phyloP scores from a whole-genome alignment of 2,797 vertebrate genomes.

The Tauraco hartlaubi region DNA sequence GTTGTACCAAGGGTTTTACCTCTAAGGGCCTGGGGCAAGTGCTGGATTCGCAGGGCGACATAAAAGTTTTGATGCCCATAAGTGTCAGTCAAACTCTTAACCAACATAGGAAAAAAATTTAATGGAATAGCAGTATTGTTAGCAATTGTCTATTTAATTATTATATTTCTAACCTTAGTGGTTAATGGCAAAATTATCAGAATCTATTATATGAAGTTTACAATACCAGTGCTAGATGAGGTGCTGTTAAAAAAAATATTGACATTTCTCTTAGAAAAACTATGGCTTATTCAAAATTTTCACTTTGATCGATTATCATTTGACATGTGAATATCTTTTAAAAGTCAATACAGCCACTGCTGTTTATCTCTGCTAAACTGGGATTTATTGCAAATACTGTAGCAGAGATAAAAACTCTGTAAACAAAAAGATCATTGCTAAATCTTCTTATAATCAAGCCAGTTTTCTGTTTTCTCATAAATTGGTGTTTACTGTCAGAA shows the following conservation, averaged over 20 bases:
- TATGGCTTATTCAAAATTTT: background rate
- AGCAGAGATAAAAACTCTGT: constrained; percentile 4
- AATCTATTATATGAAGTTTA: background rate
- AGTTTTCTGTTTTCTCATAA: constrained; percentile 21
- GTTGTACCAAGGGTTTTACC: background rate
- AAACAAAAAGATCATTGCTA: constrained; percentile 13
- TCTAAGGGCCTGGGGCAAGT: background rate
- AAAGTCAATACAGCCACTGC: background rate
- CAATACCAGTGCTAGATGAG: background rate
- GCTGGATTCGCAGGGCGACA: background rate
- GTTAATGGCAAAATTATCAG: background rate
- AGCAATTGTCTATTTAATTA: background rate
- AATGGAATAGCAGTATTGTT: background rate
- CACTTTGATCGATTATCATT: background rate
- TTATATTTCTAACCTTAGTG: background rate
- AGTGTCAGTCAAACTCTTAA: background rate
- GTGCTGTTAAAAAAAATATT: background rate
- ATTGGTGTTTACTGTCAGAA: constrained; percentile 1
- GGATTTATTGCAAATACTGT: constrained; percentile 28
- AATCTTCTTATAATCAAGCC: background rate
- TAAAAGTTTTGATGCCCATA: background rate
- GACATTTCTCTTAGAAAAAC: background rate
- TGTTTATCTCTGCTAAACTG: constrained; percentile 10
- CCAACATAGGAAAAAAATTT: background rate
- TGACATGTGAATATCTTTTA: background rate